A percentile compares a stretch with the other conserved stretches of the same genome.
These are phyloP conservation scores for Cheilosia urbana DNA, from an alignment of 2,888 invertebrate genomes.

Conservation along the genomic window DNA sequence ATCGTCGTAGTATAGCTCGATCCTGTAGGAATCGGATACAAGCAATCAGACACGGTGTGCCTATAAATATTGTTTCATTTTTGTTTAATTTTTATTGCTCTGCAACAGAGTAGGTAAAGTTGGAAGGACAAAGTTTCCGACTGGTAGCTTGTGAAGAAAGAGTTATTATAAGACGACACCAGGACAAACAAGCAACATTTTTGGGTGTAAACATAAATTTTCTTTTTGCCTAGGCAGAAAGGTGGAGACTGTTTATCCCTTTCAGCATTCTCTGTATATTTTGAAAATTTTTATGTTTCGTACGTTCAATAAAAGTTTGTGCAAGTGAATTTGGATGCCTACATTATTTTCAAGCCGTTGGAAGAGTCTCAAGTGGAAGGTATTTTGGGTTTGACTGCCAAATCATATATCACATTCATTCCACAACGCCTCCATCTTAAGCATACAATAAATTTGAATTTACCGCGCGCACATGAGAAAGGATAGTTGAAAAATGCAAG, in stretches of 20 bases:
- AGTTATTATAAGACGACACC: slow-evolving; percentile 65
- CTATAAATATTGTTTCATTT: slow-evolving; percentile 56
- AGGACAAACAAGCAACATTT: slow-evolving; percentile 64
- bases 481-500: slow-evolving; percentile 53
- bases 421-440: slow-evolving; percentile 38
- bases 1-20: slow-evolving; percentile 29
- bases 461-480: slow-evolving; percentile 51
- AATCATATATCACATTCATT: slow-evolving; percentile 61
- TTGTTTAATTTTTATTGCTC: slow-evolving; percentile 48
- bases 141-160: slow-evolving; percentile 49
- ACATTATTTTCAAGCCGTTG: slow-evolving; percentile 3
- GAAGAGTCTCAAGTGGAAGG: slow-evolving; percentile 48
- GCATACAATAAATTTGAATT: slow-evolving; percentile 58
- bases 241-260: slow-evolving; percentile 25
- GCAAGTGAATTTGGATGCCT: slow-evolving; percentile 52
- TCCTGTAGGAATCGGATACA: slow-evolving; percentile 20
- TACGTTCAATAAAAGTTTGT: slow-evolving; percentile 69
- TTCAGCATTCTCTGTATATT: slow-evolving; percentile 33
- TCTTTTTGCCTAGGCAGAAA: slow-evolving; percentile 34
- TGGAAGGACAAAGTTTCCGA: slow-evolving; percentile 52
- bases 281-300: slow-evolving; percentile 46
- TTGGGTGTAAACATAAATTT: slow-evolving; percentile 64
- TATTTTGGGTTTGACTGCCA: slow-evolving; percentile 65
- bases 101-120: slow-evolving; percentile 5
- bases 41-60: slow-evolving; percentile 55